Evolutionary conservation across 2,113 vertebrate genomes (phyloP).

Genomic region (Elaphurus davidianus): DNA sequence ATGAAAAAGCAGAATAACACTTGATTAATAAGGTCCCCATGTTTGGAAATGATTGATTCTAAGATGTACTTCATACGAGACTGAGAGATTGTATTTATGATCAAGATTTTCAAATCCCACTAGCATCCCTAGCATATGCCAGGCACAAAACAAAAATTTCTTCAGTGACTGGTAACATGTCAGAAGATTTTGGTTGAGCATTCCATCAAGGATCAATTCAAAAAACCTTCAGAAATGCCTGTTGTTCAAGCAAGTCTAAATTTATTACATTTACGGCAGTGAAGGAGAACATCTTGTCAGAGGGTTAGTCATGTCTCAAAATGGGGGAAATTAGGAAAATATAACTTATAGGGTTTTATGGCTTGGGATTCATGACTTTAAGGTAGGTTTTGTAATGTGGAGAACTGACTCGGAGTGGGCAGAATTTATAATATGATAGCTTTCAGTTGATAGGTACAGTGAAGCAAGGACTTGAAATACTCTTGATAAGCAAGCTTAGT

Average conservation of each 20-base stretch:
- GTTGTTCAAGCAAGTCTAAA: background rate
- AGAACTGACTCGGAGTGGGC: background rate
- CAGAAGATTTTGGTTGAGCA: background rate
- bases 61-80: background rate
- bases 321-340: background rate
- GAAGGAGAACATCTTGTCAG: background rate
- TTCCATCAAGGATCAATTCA: background rate
- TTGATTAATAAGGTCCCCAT: background rate
- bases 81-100: background rate
- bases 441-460: background rate
- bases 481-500: background rate
- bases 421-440: background rate
- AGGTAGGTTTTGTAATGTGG: background rate
- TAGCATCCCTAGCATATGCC: background rate
- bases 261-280: background rate
- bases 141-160: background rate
- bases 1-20: background rate
- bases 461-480: background rate
- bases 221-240: background rate
- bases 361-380: background rate
- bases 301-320: background rate
- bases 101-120: background rate
- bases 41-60: slow-evolving; percentile 19
- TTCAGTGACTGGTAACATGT: background rate
- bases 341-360: background rate